A percentile compares a stretch with the other conserved stretches of the same genome.
These are phyloP conservation scores for Ptycholaimellus sp. DNA, from an alignment of 2,888 invertebrate genomes.

Conservation along the genomic window DNA sequence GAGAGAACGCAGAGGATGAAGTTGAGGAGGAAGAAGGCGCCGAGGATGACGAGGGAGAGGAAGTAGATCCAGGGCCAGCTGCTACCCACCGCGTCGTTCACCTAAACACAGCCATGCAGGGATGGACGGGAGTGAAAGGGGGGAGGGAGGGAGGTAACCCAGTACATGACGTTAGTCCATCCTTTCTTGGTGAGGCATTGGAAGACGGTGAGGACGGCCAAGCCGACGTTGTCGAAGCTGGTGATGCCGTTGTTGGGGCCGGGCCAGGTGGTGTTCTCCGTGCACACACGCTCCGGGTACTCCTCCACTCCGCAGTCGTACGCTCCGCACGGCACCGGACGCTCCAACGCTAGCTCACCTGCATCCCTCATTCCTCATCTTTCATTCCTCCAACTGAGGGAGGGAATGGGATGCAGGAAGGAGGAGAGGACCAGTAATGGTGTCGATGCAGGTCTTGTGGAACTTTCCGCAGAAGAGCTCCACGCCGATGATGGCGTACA, in stretches of 20 bases:
- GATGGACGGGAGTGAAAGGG: too few relatives aligned
- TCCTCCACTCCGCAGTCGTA: too few relatives aligned
- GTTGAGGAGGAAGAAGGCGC: conserved; percentile 95
- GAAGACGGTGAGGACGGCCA: conserved; percentile 90
- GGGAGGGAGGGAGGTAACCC: too few relatives aligned
- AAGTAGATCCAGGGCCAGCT: conserved; percentile 5
- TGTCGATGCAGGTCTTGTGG: conserved; percentile 76
- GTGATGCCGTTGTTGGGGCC: conserved; percentile 81
- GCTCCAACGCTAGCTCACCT: too few relatives aligned
- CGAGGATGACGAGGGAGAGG: conserved; percentile 68
- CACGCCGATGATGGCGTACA: conserved; percentile 92
- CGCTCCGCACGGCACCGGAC: too few relatives aligned
- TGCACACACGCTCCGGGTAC: too few relatives aligned
- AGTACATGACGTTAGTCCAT: conserved; percentile 83
- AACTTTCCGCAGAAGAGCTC: conserved; percentile 87
- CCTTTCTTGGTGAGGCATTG: conserved; percentile 84
- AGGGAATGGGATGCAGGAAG: too few relatives aligned
- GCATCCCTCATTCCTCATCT: too few relatives aligned
- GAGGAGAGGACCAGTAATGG: too few relatives aligned
- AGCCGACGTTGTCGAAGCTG: conserved; percentile 87
- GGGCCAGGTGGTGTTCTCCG: conserved; percentile 36
- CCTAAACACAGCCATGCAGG: too few relatives aligned
- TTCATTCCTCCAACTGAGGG: too few relatives aligned
- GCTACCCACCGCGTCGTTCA: background rate
- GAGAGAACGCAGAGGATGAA: conserved; percentile 97